Percentiles rank a stretch among this genome's conserved stretches.
Conservation (phyloP, 2,113 vertebrate species). For the Trochalopteron elliotii region DNA sequence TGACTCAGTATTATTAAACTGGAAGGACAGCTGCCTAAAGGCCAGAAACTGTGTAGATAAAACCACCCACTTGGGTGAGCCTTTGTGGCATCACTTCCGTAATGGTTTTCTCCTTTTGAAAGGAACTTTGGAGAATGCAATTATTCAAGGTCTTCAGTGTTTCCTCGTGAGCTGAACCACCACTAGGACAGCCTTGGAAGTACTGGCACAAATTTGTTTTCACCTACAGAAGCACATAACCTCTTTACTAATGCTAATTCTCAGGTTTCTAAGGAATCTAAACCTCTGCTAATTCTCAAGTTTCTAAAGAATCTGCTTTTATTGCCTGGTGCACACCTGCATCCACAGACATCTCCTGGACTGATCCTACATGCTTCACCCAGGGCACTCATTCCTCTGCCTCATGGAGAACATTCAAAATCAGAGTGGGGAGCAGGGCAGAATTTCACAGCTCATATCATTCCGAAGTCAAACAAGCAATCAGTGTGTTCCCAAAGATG, state of each 20-base stretch:
- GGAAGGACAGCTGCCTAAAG: not conserved
- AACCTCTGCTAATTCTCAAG: not conserved
- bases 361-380: not conserved
- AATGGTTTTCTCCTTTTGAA: not conserved
- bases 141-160: not conserved
- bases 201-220: not conserved
- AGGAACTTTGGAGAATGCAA: not conserved
- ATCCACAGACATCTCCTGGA: not conserved
- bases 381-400: rapidly evolving
- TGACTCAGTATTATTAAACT: not conserved
- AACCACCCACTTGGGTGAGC: not conserved
- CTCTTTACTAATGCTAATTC: not conserved
- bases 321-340: not conserved
- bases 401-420: not conserved
- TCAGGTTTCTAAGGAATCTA: not conserved
- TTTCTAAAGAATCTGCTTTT: not conserved
- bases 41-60: not conserved
- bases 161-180: not conserved
- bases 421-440: rapidly evolving
- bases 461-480: not conserved
- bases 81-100: not conserved
- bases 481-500: not conserved
- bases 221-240: not conserved
- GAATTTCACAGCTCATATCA: not conserved
- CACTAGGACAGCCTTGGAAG: not conserved